Evolutionary conservation across 2,113 vertebrate genomes (phyloP), one percentile per base, ranked within the genome.

Genomic region (Pachycephala philippinensis): DNA sequence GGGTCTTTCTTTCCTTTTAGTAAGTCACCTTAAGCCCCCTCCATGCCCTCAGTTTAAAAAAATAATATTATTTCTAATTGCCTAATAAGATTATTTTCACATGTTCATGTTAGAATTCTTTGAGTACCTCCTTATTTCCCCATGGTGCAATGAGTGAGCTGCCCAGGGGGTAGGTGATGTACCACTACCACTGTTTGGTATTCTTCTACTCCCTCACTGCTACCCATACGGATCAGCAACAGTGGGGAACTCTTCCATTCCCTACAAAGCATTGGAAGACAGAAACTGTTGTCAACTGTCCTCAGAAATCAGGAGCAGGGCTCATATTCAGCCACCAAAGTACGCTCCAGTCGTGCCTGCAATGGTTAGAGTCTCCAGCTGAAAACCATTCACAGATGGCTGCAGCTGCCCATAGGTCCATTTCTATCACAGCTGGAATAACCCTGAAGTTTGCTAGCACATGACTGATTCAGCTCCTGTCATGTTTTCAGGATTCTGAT

Each of bases 81-180:
- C 18, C 35, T 86, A 57, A 59, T 7, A 70, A 85, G 9, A 70
- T 35, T 9, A 49, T 35, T 74, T 82, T 52, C 7, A n/a, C 9
- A 4, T 13, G 15, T 18, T 66, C 37, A 63, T 35, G 24, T 60
- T 30, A 47, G 13, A 65, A 61, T 54, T 70, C n/a, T 49, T 0
- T 15, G 72, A 63, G 33, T 11, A 40, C 5, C 31, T 64, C 23
- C 50, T 44, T 40, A 52, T 42, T 59, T 81, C 45, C 53, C n/a
- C 3, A 7, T 1, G 1, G 4, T 49, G 44, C 47, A 47, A 8
- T 2, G 9, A 83, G 40, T 2, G 15, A 66, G 37, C 39, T 4
- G 9, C 19, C 37, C n/a, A 53, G 31, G 9, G 2, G 0, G 9
- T 15, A 70, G 22, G 17, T 15, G 56, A 57, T 3, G 8, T 13